These are phyloP conservation scores for Seira musarum DNA, from an alignment of 2,888 invertebrate genomes.

Conservation along the genomic window DNA sequence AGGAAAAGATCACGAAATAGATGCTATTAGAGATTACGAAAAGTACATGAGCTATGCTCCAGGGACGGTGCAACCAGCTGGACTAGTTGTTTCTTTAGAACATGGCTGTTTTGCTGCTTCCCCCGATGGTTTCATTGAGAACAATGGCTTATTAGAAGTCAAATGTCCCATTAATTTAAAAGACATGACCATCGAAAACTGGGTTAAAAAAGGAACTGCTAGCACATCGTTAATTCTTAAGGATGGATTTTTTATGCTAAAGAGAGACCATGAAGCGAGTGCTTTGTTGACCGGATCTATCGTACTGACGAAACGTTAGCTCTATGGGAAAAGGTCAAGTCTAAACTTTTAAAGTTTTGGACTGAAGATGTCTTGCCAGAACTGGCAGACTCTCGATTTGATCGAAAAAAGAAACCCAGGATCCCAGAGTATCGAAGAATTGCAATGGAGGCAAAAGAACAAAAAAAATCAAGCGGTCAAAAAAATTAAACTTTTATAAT, in stretches of 20 bases:
- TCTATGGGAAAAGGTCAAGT: conserved; percentile 16
- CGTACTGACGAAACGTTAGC: not conserved
- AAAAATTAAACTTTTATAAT: too few relatives aligned
- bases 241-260: too few relatives aligned
- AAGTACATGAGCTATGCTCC: not conserved
- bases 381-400: conserved; percentile 18
- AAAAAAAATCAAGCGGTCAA: too few relatives aligned
- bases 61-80: not conserved
- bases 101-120: conserved; percentile 16
- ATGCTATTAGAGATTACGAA: conserved; percentile 11
- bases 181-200: not conserved
- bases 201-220: too few relatives aligned
- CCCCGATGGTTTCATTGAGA: conserved; percentile 26
- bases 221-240: too few relatives aligned
- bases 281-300: not conserved
- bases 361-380: conserved; percentile 24
- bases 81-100: conserved; percentile 13
- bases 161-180: conserved; percentile 25
- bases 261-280: too few relatives aligned
- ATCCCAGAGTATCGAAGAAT: too few relatives aligned
- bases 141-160: conserved; percentile 19
- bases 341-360: conserved; percentile 30
- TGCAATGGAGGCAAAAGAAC: too few relatives aligned
- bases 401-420: not conserved
- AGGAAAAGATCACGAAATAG: conserved; percentile 21